phyloP scores from a whole-genome alignment of 2,888 invertebrate genomes.

The Dinocampus coccinellae region DNA sequence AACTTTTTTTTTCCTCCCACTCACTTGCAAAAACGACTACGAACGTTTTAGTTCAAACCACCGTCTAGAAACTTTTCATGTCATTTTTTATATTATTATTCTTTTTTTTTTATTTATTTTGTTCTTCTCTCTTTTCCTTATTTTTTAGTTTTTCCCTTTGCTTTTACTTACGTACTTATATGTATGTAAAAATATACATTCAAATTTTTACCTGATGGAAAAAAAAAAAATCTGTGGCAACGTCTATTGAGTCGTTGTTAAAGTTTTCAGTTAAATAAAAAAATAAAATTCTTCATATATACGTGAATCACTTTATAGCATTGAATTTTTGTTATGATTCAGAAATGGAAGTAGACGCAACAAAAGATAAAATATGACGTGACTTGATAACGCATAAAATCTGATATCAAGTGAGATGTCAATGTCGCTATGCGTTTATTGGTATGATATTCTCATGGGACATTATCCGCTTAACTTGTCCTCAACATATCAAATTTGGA shows the following conservation, averaged over 20 bases:
- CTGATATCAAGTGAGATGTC: background rate
- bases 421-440: background rate
- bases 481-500: too few relatives aligned
- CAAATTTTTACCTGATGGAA: background rate
- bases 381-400: background rate
- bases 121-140: too few relatives aligned
- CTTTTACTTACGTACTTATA: background rate
- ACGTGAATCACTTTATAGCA: background rate
- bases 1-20: background rate
- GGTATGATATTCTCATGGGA: background rate
- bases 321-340: background rate
- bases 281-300: background rate
- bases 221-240: background rate
- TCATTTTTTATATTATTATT: too few relatives aligned
- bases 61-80: background rate
- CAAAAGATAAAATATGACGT: background rate
- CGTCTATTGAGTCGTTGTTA: background rate
- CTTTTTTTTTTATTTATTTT: too few relatives aligned
- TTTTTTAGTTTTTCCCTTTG: background rate
- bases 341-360: background rate
- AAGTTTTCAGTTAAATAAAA: background rate
- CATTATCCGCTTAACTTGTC: background rate
- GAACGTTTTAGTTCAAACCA: background rate
- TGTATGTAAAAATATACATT: background rate
- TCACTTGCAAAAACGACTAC: too few relatives aligned